Evolutionary conservation across 2,888 invertebrate species (phyloP).

Genomic region (Periphyllus acericola): DNA sequence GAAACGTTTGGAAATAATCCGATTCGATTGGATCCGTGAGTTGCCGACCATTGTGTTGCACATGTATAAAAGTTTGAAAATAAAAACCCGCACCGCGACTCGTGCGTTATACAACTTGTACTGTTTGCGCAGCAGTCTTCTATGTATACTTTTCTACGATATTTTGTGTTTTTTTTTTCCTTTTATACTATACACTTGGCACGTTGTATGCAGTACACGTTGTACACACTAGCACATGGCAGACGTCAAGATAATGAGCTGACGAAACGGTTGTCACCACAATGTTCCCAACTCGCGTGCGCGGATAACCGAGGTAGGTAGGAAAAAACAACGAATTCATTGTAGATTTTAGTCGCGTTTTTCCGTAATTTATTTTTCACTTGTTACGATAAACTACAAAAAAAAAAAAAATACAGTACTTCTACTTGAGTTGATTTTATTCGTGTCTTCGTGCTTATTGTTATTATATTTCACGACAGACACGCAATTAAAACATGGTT

Average conservation of each 20-base stretch:
- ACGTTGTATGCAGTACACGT: too few species aligned
- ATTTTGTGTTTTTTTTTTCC: too few species aligned
- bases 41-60: too few species aligned
- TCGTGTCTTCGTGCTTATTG: neutral
- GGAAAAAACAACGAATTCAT: neutral
- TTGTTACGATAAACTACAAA: neutral
- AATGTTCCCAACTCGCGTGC: neutral
- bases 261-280: neutral
- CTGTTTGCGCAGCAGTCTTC: too few species aligned
- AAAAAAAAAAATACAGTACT: neutral
- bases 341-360: neutral
- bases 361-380: neutral
- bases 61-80: too few species aligned
- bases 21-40: too few species aligned
- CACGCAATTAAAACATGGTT: slow-evolving; percentile 10
- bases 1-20: too few species aligned
- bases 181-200: too few species aligned
- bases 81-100: too few species aligned
- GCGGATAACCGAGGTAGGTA: neutral
- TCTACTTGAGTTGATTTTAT: neutral
- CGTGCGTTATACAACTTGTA: too few species aligned
- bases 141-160: too few species aligned
- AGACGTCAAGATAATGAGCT: neutral
- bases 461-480: neutral
- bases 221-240: too few species aligned